Base-by-base conservation (phyloP, 1,140 invertebrate species). In the Diplogasteroides magnus region DNA sequence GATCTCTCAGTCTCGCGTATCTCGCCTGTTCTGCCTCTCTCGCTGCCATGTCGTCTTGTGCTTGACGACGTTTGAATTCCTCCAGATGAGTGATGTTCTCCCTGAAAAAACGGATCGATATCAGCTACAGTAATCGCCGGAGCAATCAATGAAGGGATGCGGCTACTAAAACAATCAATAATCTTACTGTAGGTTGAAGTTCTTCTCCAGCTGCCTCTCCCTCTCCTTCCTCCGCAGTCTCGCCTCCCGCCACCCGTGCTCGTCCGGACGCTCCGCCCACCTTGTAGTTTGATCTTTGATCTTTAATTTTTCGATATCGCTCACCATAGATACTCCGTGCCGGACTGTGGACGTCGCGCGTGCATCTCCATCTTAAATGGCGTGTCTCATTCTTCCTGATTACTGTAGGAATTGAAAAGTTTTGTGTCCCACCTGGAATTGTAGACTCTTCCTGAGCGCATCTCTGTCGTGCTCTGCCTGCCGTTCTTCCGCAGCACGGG, bases 191-290 rank as follows among this genome's bases (percentile, higher is more conserved):
- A 72, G 48, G 23, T 71, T 25, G 31, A 62, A 57, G 37, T 72
- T 72, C 23, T 65, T 67, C 27, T 72, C 70, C 0, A 72, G 55
- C 56, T 72, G 70, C 56, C 67, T 68, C 15, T 56, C 62, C 32
- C 67, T 58, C 37, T 62, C 57, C 31, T 58, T 31, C 27, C 55
- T 56, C 27, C 56, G 31, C 32, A 72, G 29, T 31, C 70, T 61
- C 1, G 70, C 70, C 31, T 64, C 70, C 58, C 70, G 67, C 70
- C 70, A 72, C 28, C 70, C 70, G 31, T 72, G 70, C 23, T 72
- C 70, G 48, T 72, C 70, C 14, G 70, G 70, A 48, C 70, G 48
- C 48, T 72, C 70, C 2, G 65, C 65, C 70, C 70, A 72, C 70
- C 70, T 67, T 48, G n/a, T 48, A 6, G 6, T 48, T 19, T 48